These are phyloP conservation scores for Dysidea cf. avara DNA, from an alignment of 37 sponge, comb jelly and placozoan genomes.

Conservation along the genomic window DNA sequence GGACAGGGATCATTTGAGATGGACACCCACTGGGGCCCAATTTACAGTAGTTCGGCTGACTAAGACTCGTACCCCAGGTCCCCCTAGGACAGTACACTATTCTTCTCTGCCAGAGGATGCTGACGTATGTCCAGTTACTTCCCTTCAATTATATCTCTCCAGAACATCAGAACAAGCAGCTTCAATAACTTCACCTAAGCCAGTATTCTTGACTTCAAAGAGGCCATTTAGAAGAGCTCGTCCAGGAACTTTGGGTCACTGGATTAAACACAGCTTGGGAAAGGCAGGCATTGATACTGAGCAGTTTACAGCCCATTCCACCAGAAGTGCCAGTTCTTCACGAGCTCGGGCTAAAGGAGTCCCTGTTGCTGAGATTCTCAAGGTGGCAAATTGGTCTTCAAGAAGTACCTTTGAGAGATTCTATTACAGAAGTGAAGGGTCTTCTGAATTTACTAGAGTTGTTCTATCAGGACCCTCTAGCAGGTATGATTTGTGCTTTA, in stretches of 20 bases:
- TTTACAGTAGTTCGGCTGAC: not conserved
- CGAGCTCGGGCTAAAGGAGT: constrained; percentile 20
- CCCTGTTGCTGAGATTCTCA: constrained; percentile 30
- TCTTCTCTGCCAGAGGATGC: constrained; percentile 14
- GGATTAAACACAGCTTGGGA: constrained; percentile 8
- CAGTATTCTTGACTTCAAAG: too few relatives aligned
- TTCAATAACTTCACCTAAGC: not conserved
- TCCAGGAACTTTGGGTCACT: constrained; percentile 28
- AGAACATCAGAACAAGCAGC: not conserved
- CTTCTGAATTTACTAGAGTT: constrained; percentile 1
- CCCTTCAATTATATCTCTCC: not conserved
- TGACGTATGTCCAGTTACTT: constrained; percentile 17
- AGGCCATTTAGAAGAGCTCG: too few relatives aligned
- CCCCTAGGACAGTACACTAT: not conserved
- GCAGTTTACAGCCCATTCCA: constrained; percentile 28
- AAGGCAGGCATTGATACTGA: constrained; percentile 31
- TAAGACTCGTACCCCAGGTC: constrained; percentile 4
- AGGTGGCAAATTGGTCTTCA: constrained; percentile 21
- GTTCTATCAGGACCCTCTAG: too few relatives aligned
- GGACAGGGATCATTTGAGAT: too few relatives aligned
- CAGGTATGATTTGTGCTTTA: too few relatives aligned
- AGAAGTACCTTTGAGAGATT: constrained; percentile 19
- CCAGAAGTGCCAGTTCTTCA: constrained; percentile 16
- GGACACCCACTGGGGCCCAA: too few relatives aligned
- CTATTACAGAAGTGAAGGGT: constrained; percentile 16